Base-by-base conservation (phyloP, 2,797 vertebrate genomes). In the Leptatherina wallacei region DNA sequence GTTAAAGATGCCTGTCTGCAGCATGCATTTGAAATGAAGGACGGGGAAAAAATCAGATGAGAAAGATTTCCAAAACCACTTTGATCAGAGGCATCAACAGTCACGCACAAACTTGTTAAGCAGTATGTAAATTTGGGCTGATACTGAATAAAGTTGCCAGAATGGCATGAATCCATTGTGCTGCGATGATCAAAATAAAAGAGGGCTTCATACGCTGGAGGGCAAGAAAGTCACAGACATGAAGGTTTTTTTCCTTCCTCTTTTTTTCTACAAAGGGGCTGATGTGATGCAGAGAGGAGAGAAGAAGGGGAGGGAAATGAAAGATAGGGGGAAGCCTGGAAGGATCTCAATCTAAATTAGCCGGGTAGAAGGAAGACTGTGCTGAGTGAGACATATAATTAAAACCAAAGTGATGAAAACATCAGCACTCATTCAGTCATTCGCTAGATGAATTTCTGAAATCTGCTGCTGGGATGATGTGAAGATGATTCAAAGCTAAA, bases 181-280 rank as follows among this genome's bases (percentile, higher is more conserved):
- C 93, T 94, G 92, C 90, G 92, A 94, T 95, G 93, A 94, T 95
- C 92, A 94, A 94, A 94, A 94, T 94, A 94, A 94, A 94, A 94
- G 93, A 93, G 93, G 91, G 91, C 92, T 94, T 93, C 89, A 91
- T 83, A 89, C 73, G 93, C 94, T 92, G 85, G 83, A 89, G 92
- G 94, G 93, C 92, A 94, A 93, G 92, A 94, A 93, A 95, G 93
- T 94, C 92, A 93, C 93, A 95, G 93, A 95, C 91, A 93, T 94
- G 93, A 94, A 93, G 86, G 85, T 85, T 84, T 84, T 83, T 84
- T 87, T 78, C 75, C 67, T 74, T 76, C 70, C 68, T 75, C 68
- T 76, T 86, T 90, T 89, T 91, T 89, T 84, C 90, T 91, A 90
- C 85, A 91, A 93, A 92, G 89, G 89, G 90, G 91, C 89, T 94